Evolutionary conservation across 2,888 invertebrate species (phyloP), one percentile per base, ranked within the genome.

Genomic region (Dryocosmus kuriphilus): DNA sequence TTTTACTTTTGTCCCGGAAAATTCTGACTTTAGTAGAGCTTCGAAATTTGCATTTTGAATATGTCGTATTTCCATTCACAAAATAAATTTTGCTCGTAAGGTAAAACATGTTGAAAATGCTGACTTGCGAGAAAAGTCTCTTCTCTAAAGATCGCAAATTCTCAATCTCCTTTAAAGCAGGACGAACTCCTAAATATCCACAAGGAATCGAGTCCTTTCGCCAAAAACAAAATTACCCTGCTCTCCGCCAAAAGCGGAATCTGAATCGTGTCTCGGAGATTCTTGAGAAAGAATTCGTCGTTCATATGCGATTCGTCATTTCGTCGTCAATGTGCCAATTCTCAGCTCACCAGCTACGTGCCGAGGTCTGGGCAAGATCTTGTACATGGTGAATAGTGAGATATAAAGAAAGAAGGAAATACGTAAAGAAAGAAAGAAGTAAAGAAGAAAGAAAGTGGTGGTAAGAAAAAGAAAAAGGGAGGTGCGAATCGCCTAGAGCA

Each of bases 381-480:
- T 51, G n/a, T 51, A 71, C 27, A 71, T 51, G 11, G 41, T 24
- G 75, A 81, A 81, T 78, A 74, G 73, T 71, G 51, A 16, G 74
- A 30, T 46, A 75, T 74, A 74, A 81, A 71, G 75, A 61, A 77
- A 75, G 65, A 51, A 62, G 46, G 71, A 27, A 38, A 6, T 60
- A 75, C 71, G 24, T 38, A 19, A 11, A 24, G 24, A 75, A 75
- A 77, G 73, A 41, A 30, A 74, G 57, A 75, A 77, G 73, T 30
- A 30, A 74, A 46, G 57, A 35, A 61, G 77, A 57, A 62, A 77
- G 27, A 51, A 32, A 41, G n/a, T n/a, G 11, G 32, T 35, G 46
- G n/a, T 57, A n/a, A 55, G 75, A 76, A 79, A 80, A 79, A 71
- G 63, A 79, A 76, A 77, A 80, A 80, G 71, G 75, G 78, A 78